Conservation (phyloP, 2,797 vertebrate genomes). For the Argyrosomus regius region DNA sequence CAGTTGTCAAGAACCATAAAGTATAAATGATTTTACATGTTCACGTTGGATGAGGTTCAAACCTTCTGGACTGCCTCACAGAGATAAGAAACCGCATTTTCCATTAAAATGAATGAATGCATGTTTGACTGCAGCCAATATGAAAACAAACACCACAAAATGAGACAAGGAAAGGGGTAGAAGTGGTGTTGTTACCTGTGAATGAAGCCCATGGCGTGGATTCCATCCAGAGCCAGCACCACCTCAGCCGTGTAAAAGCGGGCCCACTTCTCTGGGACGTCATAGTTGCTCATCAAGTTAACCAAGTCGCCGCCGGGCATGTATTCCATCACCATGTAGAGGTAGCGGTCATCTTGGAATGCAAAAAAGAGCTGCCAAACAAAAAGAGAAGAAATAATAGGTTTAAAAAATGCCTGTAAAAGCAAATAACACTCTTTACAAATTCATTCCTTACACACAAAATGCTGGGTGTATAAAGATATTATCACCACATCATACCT, state of each 20-base stretch:
- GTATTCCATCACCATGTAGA: slow-evolving; percentile 99
- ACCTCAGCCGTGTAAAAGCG: slow-evolving; percentile 99
- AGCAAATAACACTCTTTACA: background rate
- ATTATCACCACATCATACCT: slow-evolving; percentile 84
- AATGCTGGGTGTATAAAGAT: background rate
- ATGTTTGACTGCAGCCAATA: background rate
- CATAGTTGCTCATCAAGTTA: slow-evolving; percentile 99
- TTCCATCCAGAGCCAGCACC: slow-evolving; percentile 96
- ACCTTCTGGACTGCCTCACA: background rate
- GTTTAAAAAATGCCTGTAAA: background rate
- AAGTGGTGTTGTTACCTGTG: slow-evolving; percentile 88
- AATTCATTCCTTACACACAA: background rate
- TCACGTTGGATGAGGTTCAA: background rate
- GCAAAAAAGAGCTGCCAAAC: slow-evolving; percentile 93
- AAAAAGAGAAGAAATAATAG: background rate
- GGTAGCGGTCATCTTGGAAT: slow-evolving; percentile 98
- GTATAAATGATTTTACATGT: background rate
- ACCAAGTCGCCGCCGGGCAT: slow-evolving; percentile 99
- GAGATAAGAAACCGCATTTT: background rate
- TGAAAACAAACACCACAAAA: background rate
- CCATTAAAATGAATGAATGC: background rate
- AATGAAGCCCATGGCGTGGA: slow-evolving; percentile 99
- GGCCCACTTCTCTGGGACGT: slow-evolving; percentile 98
- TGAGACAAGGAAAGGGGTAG: background rate
- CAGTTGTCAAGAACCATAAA: slow-evolving; percentile 1